These are phyloP conservation scores for Lordiphosa mommai DNA, from an alignment of 1,140 invertebrate genomes.

Conservation along the genomic window DNA sequence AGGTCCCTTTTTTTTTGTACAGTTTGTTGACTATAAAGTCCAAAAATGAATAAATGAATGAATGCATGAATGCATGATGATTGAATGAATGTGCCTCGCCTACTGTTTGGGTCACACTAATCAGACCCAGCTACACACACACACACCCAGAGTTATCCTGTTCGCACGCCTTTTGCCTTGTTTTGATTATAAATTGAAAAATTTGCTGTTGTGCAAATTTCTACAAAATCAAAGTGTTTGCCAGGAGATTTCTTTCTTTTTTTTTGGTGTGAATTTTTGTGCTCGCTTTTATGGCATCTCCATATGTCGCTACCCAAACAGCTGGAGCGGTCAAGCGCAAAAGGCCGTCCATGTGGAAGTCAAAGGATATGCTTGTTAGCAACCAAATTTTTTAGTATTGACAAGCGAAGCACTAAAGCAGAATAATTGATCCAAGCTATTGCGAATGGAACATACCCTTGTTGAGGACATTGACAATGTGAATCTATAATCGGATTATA, in stretches of 20 bases:
- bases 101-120: constrained; percentile 48
- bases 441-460: too few relatives aligned
- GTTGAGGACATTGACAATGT: too few relatives aligned
- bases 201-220: constrained; percentile 65
- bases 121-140: constrained; percentile 31
- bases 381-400: constrained; percentile 38
- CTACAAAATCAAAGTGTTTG: constrained; percentile 67
- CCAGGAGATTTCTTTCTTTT: constrained; percentile 34
- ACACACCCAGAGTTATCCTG: constrained; percentile 18
- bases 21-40: constrained; percentile 52
- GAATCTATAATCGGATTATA: too few relatives aligned
- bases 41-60: constrained; percentile 36
- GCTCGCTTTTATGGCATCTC: constrained; percentile 39
- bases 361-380: constrained; percentile 54
- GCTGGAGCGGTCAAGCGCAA: constrained; percentile 51
- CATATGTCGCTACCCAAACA: constrained; percentile 52
- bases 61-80: constrained; percentile 62
- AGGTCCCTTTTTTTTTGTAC: constrained; percentile 61
- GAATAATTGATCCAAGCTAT: too few relatives aligned
- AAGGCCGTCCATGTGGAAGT: constrained; percentile 55
- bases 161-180: constrained; percentile 20
- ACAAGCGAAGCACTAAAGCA: neutral
- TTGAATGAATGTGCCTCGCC: constrained; percentile 46
- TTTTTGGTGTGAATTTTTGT: neutral
- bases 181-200: constrained; percentile 77